These are phyloP conservation scores for Dolomedes plantarius DNA, from an alignment of 2,888 invertebrate genomes.

Conservation along the genomic window DNA sequence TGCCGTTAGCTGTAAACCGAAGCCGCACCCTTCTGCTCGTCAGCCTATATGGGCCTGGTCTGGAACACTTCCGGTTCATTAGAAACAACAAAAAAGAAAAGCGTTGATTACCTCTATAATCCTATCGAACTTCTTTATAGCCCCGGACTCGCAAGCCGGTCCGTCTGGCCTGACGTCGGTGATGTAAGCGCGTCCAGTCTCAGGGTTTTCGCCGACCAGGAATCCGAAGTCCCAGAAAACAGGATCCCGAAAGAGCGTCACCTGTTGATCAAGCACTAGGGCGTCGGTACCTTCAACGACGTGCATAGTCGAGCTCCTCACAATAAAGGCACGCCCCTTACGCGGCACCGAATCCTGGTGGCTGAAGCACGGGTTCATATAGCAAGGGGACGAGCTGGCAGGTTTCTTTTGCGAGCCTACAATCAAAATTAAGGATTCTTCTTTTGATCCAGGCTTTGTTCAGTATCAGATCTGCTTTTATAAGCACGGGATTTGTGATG, in stretches of 20 bases:
- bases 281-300: neutral
- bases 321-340: neutral
- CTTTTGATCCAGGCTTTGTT: too few species aligned
- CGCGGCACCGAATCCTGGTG: neutral
- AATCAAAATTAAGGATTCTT: too few species aligned
- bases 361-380: neutral
- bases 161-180: slow-evolving; percentile 21
- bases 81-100: too few species aligned
- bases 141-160: slow-evolving; percentile 20
- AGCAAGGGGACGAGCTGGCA: neutral
- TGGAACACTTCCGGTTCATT: too few species aligned
- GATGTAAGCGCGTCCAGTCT: slow-evolving; percentile 12
- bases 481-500: too few species aligned
- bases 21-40: too few species aligned
- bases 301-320: slow-evolving; percentile 8
- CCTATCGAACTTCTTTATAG: slow-evolving; percentile 38
- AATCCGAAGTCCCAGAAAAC: slow-evolving; percentile 29
- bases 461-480: too few species aligned
- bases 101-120: slow-evolving; percentile 45
- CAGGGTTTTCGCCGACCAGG: slow-evolving; percentile 11
- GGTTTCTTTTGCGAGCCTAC: neutral
- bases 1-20: too few species aligned
- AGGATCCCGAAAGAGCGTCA: slow-evolving; percentile 31
- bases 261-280: slow-evolving; percentile 14
- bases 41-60: too few species aligned